Base-by-base conservation (phyloP, 2,888 invertebrate species). In the Bembecia ichneumoniformis region DNA sequence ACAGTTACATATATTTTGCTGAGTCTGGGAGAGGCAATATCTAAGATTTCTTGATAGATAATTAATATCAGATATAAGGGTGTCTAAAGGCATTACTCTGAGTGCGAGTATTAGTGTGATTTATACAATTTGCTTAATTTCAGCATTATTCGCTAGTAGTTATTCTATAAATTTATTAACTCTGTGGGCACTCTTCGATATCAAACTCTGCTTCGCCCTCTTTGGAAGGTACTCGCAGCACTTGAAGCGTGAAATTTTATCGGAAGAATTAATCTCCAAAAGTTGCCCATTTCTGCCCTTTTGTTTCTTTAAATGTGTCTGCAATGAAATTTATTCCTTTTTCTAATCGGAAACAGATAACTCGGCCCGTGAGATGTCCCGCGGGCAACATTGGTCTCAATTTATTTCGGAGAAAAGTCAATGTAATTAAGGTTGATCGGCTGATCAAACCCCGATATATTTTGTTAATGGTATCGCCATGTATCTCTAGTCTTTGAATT, bases 171-270 rank as follows among this genome's bases (percentile, higher is more conserved):
- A 13, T 40, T 53, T 58, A 46, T 13, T 57, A 69, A 47, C 54
- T 71, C 79, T 74, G 59, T 56, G 55, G 45, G 53, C 51, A 58
- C 63, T 54, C 57, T 59, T 63, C 64, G 70, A 73, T 78, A 75
- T 73, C 73, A 69, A 71, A 65, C 65, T 62, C 58, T 63, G 64
- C 66, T 57, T 55, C 64, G 67, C 68, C 72, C 71, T 60, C 56
- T 70, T 64, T 65, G 57, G 57, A 70, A 75, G 72, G 74, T 74
- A 77, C 76, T 74, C 72, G 71, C 65, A 74, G 66, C 63, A 73
- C 66, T 73, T 77, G 72, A 73, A 76, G 74, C 80, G 82, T 78
- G 78, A 82, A 84, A 82, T 86, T 83, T 83, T 83, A 86, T 86
- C 86, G 73, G 64, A 69, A 72, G 77, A 82, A 84, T 86, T 82